Evolutionary conservation across 2,888 invertebrate species (phyloP).

Genomic region (Mythimna ferrago): DNA sequence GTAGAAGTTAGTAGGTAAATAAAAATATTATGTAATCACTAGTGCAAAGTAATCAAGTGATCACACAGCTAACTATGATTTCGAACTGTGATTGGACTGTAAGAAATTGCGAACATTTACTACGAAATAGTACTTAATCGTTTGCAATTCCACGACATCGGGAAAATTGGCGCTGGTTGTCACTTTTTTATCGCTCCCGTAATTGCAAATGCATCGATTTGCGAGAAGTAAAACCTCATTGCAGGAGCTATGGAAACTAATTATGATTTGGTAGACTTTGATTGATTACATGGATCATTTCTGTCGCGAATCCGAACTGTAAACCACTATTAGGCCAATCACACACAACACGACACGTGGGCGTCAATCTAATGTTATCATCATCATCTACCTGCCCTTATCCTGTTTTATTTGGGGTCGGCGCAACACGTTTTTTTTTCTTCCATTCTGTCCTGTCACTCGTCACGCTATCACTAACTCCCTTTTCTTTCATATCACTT

Average conservation of each 20-base stretch:
- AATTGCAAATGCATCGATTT: constrained; percentile 33
- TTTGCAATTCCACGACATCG: constrained; percentile 18
- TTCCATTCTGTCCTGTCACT: no score
- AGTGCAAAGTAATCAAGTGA: not conserved
- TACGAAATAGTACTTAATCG: constrained; percentile 36
- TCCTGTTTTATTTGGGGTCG: no score
- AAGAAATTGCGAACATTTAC: constrained; percentile 52
- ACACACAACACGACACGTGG: no score
- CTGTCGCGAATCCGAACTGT: no score
- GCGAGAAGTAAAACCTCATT: not conserved
- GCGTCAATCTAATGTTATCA: no score
- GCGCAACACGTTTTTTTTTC: no score
- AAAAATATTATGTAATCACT: not conserved
- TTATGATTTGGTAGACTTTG: not conserved
- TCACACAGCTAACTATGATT: constrained; percentile 25
- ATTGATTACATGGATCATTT: not conserved
- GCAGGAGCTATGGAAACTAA: constrained; percentile 4
- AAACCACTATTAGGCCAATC: no score
- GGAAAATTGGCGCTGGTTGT: constrained; percentile 28
- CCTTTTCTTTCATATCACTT: no score
- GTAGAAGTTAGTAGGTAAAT: no score
- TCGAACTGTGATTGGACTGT: constrained; percentile 20
- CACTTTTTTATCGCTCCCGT: constrained; percentile 38
- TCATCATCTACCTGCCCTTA: no score
- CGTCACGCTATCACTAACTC: no score